Base-by-base conservation (phyloP, 2,888 invertebrate genomes). In the Ormyrus rosae region DNA sequence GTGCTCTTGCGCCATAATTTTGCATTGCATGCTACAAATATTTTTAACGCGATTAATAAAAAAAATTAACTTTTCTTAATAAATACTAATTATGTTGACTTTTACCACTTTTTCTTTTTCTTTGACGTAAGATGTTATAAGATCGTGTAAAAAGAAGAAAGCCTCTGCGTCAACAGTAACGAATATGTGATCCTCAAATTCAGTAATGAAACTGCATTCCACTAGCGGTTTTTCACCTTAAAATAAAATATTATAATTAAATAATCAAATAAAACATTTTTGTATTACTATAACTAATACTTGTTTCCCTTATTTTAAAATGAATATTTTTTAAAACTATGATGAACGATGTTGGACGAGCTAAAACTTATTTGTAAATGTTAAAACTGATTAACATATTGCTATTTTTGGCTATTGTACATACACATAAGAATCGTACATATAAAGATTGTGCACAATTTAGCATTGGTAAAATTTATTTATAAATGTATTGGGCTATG, bases 131-230 rank as follows among this genome's bases (percentile, higher is more conserved):
- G 98, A 97, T 0, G 97, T 97, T 84, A 99, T 97, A 80, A 99
- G 93, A 91, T 99, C 99, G 90, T 99, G 99, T 53, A 99, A 92
- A 91, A 99, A 99, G 91, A 99, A 96, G 92, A 99, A 98, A 1
- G 98, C 97, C 92, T 99, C 99, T 0, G 99, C 99, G 92, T 99
- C 98, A 83, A 98, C 98, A 0, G 98, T 98, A 82, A 99, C 98
- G 91, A 97, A 98, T 87, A 99, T 99, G 90, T 99, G 98, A 91
- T 99, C 98, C 90, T 99, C 98, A 91, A 99, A 99, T 91, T 99
- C 98, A 2, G 99, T 99, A 81, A 99, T 97, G 91, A 99, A 99
- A 90, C 97, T 97, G 92, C 98, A 98, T 86, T 98, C 96, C 51
- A 99, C 98, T 70, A 95, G 93, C 2, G 98, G 98, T 90, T 97